Conservation (phyloP, 1,140 invertebrate genomes). For the Philopotamus ludificatus region DNA sequence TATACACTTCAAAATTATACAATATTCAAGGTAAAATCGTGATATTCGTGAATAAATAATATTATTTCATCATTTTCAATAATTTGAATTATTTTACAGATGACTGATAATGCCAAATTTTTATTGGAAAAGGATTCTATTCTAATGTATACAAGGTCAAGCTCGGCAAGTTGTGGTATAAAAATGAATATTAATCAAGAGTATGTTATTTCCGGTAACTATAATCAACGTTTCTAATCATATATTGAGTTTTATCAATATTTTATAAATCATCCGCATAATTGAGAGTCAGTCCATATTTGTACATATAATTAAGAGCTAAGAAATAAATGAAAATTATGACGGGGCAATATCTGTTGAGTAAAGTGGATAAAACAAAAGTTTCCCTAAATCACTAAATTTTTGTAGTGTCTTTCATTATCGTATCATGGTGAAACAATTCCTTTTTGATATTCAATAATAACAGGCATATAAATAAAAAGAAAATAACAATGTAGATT, state of each 20-base stretch:
- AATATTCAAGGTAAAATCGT: background rate
- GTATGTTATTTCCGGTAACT: background rate
- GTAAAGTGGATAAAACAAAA: too few species aligned
- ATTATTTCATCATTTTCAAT: background rate
- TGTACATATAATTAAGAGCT: background rate
- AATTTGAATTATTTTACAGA: background rate
- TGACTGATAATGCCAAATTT: constrained; percentile 5
- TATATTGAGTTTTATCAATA: background rate
- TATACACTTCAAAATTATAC: background rate
- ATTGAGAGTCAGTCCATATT: background rate
- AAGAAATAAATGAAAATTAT: background rate
- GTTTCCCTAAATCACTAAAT: too few species aligned
- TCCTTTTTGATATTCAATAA: background rate
- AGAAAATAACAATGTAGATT: too few species aligned
- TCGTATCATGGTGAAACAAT: too few species aligned
- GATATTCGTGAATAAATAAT: background rate
- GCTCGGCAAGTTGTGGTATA: background rate
- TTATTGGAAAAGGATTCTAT: background rate
- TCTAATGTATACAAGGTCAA: background rate
- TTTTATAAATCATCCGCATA: background rate
- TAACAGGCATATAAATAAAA: too few species aligned
- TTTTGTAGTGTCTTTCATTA: too few species aligned
- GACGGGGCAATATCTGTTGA: background rate
- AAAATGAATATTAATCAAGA: background rate
- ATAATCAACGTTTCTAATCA: too few species aligned